Conservation (phyloP, 2,888 invertebrate species). For the Brenthis daphne region DNA sequence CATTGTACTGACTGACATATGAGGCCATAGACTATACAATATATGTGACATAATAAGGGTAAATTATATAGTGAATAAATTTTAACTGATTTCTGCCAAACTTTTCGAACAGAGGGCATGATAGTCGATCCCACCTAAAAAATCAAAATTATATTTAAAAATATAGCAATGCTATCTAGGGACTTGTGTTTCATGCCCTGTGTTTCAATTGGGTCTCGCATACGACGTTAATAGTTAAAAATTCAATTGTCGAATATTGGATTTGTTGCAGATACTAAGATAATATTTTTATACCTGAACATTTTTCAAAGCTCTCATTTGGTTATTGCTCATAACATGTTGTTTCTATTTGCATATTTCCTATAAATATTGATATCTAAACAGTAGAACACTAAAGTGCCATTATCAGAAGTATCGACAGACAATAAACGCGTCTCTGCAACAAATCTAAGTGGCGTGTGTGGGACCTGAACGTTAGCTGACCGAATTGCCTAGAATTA, state of each 20-base stretch:
- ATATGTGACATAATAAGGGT: constrained; percentile 5
- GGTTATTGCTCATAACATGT: background rate
- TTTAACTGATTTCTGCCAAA: constrained; percentile 19
- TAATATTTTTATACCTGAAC: constrained; percentile 16
- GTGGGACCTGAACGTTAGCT: constrained; percentile 51
- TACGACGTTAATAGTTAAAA: background rate
- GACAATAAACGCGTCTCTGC: constrained; percentile 20
- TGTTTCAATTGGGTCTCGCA: constrained; percentile 3
- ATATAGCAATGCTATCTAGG: background rate
- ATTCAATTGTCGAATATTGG: background rate
- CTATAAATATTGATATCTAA: background rate
- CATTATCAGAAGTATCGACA: constrained; percentile 8
- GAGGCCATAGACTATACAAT: background rate
- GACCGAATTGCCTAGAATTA: constrained; percentile 77
- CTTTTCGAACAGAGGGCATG: constrained; percentile 19
- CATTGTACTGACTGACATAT: background rate
- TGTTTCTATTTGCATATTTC: background rate
- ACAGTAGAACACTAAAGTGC: constrained; percentile 11
- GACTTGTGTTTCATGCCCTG: constrained; percentile 16
- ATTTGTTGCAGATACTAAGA: constrained; percentile 13
- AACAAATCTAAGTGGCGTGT: background rate
- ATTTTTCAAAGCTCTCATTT: constrained; percentile 1
- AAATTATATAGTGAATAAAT: background rate
- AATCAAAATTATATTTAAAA: background rate
- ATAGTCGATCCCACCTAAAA: constrained; percentile 23